Base-by-base conservation (phyloP, 1,140 invertebrate species). In the Carcinoscorpius rotundicauda region DNA sequence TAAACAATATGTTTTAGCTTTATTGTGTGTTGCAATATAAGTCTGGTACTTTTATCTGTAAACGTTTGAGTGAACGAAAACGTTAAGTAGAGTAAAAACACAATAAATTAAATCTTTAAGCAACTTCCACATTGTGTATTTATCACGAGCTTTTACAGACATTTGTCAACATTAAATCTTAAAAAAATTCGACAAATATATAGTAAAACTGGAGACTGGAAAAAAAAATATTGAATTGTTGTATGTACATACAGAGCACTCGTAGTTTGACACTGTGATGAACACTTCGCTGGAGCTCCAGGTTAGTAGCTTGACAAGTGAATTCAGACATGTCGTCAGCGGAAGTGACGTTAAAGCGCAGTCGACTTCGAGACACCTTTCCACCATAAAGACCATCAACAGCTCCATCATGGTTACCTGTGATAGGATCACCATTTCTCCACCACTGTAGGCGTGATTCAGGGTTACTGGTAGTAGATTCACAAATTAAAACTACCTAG, bases 401-500 rank as follows among this genome's bases (percentile, higher is more conserved):
- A 11, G 85, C 85, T 58, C 83, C 83, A 75, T 87, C 89, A 66
- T 82, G 83, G 56, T 82, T 80, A 64, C 80, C 82, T 77, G 77
- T 51, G 60, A 89, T 86, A 66, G 85, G 84, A 66, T 88, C 87
- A 8, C 89, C 90, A 70, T 89, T 85, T 66, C 87, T 83, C 85
- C 89, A 91, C 94, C 94, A 98, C 0, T 86, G 88, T 69, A 98
- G 83, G 68, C 85, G 84, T 3, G 93, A 89, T 4, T 90, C 85
- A 10, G 95, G 95, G 79, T 97, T 96, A 75, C 92, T 94, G 55
- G 90, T 90, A 57, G 87, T 87, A 3, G 92, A 89, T 73, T 92
- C 87, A 74, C 95, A 98, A 62, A 84, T 88, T 60, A 98, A 77
- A 52, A 84, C 72, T 50, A 76, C 73, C 69, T 69, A 66, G 6